A percentile compares a stretch with the other conserved stretches of the same genome.
Conservation (phyloP, 2,797 vertebrate species). For the Lophotriccus pileatus region DNA sequence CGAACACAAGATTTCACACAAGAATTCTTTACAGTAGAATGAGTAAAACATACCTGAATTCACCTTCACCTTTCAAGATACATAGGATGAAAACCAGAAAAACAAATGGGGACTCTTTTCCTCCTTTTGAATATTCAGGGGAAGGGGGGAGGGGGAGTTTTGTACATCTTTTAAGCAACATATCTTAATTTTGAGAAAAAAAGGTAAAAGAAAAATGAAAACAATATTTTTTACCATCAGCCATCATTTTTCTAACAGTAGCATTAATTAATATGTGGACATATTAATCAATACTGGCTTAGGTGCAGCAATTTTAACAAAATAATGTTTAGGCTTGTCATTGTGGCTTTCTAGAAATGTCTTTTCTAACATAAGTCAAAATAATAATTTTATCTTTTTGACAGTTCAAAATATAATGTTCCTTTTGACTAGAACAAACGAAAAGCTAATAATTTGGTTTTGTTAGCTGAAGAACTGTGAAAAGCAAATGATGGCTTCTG, state of each 20-base stretch:
- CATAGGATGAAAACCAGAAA: background rate
- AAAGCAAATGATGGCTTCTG: background rate
- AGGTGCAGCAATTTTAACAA: background rate
- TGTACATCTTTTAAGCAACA: slow-evolving; percentile 33
- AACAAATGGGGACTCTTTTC: background rate
- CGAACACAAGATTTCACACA: background rate
- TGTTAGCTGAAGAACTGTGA: background rate
- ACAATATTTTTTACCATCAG: background rate
- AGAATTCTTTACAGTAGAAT: background rate
- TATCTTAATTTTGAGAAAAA: slow-evolving; percentile 28
- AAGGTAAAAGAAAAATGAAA: slow-evolving; percentile 2
- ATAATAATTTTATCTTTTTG: background rate
- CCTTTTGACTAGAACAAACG: background rate
- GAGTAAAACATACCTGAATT: background rate
- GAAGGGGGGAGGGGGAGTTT: background rate
- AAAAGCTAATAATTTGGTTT: background rate
- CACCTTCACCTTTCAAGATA: background rate
- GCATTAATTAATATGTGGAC: slow-evolving; percentile 41
- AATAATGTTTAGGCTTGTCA: background rate
- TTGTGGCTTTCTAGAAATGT: background rate
- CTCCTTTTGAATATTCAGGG: background rate
- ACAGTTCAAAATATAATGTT: background rate
- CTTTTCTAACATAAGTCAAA: background rate
- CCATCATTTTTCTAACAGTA: background rate
- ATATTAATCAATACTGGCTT: slow-evolving; percentile 40